Evolutionary conservation across 92 coral and sea anemone genomes (phyloP), one percentile per base, ranked within the genome.

Genomic region (Porites lobata): DNA sequence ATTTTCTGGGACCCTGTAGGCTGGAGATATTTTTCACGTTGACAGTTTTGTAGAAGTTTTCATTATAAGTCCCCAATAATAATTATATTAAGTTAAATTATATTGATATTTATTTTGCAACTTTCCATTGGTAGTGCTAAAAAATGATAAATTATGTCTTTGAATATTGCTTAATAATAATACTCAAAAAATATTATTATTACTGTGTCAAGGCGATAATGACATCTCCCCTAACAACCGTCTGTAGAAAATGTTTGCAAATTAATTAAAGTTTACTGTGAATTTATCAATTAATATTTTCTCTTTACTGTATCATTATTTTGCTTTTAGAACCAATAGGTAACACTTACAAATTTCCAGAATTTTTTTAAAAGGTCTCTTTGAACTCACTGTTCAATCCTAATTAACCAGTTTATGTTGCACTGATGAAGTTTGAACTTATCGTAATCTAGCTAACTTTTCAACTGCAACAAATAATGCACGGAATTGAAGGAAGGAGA

Each of bases 31-130:
- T 84, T 72, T 73, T 63, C 76, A 76, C 51, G 69, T 51, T 72
- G 24, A 50, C 69, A 59, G 11, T 84, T 84, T 84, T 84, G 73
- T 84, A 84, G 87, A 50, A 62, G 81, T 84, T 83, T 84, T 58
- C 63, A 73, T 72, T 50, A 53, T 22, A 74, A 63, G 80, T 84
- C 79, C 72, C 47, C n/a, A 22, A 50, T 83, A 32, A 57, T 65
- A 12, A 47, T 65, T 65, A 62, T 47, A 50, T 62, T 83, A 84
- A 82, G 69, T 82, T 82, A 82, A 82, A 82, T 78, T 66, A 80
- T 80, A 73, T 84, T 75, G 43, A 54, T 84, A 84, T 84, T 73
- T 84, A 73, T 84, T 73, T 74, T 57, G 72, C 72, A 79, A 72
- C 71, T 17, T 75, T 17, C 22, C 74, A 47, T 65, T 26, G 74